These are phyloP conservation scores for Corythoichthys intestinalis DNA, from an alignment of 2,113 vertebrate genomes.

Conservation along the genomic window DNA sequence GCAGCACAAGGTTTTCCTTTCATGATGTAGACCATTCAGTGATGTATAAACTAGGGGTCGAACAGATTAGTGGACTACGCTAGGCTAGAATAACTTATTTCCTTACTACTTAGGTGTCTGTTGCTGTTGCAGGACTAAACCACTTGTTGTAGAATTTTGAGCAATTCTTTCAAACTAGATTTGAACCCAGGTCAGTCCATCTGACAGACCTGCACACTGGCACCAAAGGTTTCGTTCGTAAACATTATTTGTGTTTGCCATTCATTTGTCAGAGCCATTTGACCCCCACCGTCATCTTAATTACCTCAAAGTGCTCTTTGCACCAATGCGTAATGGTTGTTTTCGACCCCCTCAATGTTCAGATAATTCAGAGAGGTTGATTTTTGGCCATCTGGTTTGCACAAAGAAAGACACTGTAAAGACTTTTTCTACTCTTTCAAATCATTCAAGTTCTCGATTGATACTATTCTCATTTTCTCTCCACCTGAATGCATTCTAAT, in stretches of 20 bases:
- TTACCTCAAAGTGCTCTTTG: slow-evolving; percentile 22
- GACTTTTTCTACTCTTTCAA: slow-evolving; percentile 17
- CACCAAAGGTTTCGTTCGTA: not conserved
- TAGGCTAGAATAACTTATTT: no score
- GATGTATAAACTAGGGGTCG: not conserved
- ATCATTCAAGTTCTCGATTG: slow-evolving; percentile 14
- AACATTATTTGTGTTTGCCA: not conserved
- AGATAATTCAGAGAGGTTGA: slow-evolving; percentile 15
- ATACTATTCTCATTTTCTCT: slow-evolving; percentile 24
- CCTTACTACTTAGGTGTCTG: not conserved
- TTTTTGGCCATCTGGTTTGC: slow-evolving; percentile 7
- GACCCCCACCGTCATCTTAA: slow-evolving; percentile 13
- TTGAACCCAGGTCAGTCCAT: not conserved
- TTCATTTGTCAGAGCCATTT: slow-evolving; percentile 12
- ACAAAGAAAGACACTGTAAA: slow-evolving; percentile 8
- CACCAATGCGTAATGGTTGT: slow-evolving; percentile 10
- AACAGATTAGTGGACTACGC: not conserved
- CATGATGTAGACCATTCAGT: not conserved
- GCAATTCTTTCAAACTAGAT: not conserved
- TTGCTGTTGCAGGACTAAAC: not conserved
- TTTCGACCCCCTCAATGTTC: slow-evolving; percentile 19
- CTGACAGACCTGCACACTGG: not conserved
- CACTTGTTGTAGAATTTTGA: not conserved
- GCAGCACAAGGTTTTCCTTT: not conserved
- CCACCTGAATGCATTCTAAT: slow-evolving; percentile 38